Percentiles rank a stretch among this genome's conserved stretches.
These are phyloP conservation scores for Lasaia peninsularis DNA, from an alignment of 1,140 invertebrate species.

Conservation along the genomic window DNA sequence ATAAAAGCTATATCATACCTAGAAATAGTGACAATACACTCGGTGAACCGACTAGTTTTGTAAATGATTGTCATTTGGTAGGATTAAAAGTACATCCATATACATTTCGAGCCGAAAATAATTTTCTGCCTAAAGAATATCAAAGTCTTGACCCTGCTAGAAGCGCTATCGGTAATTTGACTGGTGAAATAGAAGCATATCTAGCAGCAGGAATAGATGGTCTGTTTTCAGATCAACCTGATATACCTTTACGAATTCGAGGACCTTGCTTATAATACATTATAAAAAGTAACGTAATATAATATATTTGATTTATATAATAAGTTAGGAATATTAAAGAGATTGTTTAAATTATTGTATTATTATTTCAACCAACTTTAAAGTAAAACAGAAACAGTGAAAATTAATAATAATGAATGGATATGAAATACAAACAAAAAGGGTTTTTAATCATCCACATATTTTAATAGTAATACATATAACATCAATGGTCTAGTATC, in stretches of 20 bases:
- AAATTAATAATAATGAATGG: too few relatives aligned
- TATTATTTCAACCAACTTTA: too few relatives aligned
- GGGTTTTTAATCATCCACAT: too few relatives aligned
- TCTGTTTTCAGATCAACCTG: conserved; percentile 61
- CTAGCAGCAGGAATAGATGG: conserved; percentile 59
- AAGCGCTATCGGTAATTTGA: conserved; percentile 46
- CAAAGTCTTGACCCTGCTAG: conserved; percentile 39
- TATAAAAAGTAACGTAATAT: too few relatives aligned
- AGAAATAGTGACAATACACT: conserved; percentile 43
- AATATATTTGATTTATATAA: too few relatives aligned
- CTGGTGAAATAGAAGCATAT: conserved; percentile 49
- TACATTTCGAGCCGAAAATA: conserved; percentile 63
- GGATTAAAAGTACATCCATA: conserved; percentile 65
- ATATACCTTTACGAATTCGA: conserved; percentile 42
- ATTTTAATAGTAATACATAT: too few relatives aligned
- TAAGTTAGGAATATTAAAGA: too few relatives aligned
- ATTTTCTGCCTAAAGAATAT: conserved; percentile 54
- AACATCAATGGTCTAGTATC: too few relatives aligned
- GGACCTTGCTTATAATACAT: conserved; percentile 34
- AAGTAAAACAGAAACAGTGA: too few relatives aligned
- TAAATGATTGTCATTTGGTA: conserved; percentile 50
- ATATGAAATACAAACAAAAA: too few relatives aligned
- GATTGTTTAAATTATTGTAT: too few relatives aligned
- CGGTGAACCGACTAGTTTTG: conserved; percentile 46
- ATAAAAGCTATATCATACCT: conserved; percentile 61